phyloP scores from a whole-genome alignment of 2,113 vertebrate species.

The Cryptotis parvus region DNA sequence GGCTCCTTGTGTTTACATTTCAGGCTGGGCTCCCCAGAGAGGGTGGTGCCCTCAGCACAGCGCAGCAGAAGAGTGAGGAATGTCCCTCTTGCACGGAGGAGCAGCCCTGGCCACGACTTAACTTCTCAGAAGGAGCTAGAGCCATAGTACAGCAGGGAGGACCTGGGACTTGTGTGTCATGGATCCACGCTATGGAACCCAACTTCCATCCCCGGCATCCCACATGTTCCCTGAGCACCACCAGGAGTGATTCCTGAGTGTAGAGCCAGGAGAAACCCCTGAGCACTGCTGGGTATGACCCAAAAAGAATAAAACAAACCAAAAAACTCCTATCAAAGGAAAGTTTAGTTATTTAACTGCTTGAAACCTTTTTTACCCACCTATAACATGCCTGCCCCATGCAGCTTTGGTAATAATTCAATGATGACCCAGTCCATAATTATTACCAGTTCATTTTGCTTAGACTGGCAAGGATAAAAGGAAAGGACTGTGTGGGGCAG shows the following conservation, averaged over 20 bases:
- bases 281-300: no score
- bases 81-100: not conserved
- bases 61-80: not conserved
- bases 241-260: no score
- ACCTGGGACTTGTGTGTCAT: no score
- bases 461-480: not conserved
- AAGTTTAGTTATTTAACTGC: not conserved
- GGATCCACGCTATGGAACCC: no score
- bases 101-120: not conserved
- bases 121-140: no score
- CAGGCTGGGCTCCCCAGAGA: not conserved
- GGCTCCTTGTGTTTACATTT: not conserved
- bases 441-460: not conserved
- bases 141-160: no score
- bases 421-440: not conserved
- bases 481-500: not conserved
- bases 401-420: not conserved
- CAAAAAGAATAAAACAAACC: no score
- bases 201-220: no score
- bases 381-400: not conserved
- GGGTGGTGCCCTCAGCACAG: no score
- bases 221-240: no score
- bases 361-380: conserved; percentile 20
- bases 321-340: no score
- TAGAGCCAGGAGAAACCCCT: no score